Evolutionary conservation across 2,797 vertebrate genomes (phyloP), one percentile per base, ranked within the genome.

Genomic region (Vespertilio murinus): DNA sequence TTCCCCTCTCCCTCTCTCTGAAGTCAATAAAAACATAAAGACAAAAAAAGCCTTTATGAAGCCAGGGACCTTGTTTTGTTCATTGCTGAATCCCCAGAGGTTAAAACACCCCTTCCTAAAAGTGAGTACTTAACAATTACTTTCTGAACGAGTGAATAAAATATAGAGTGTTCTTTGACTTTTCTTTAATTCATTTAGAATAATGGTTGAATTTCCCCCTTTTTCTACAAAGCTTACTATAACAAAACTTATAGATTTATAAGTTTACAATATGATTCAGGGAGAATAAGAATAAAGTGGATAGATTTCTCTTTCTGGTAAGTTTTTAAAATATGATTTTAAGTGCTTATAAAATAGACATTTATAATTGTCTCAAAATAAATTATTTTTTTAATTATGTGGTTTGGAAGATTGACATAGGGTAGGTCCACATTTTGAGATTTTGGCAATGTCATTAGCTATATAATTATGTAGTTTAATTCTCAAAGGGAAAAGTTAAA

Each of bases 301-400:
- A 81, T 92, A 80, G 79, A 59, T 42, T 92, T 80, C 54, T 71
- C n/a, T 81, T 84, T 59, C 25, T 91, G 52, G 64, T 86, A 67
- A 30, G 20, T 65, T 61, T 96, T 93, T 73, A 59, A 56, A 28
- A 67, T 91, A 49, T 74, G 38, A 61, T 90, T 87, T 86, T 38
- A 88, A 74, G 35, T 82, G 30, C 52, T 86, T 89, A 6, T 67
- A 85, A 61, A 52, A 91, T 42, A 88, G 56, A 83, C 85, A 71
- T 74, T 84, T 83, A 52, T 75, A 30, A 61, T 71, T 96, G 80
- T 71, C 93, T 94, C 40, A 89, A 65, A 85, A 6, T 78, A 83
- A 92, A 91, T 30, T 54, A 42, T 8, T 47, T 94, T 94, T 94
- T 77, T 59, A 95, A 81, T 81, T 4, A 4, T 74, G 22, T 84